phyloP scores from a whole-genome alignment of 2,888 invertebrate species.

The Baronia brevicornis region DNA sequence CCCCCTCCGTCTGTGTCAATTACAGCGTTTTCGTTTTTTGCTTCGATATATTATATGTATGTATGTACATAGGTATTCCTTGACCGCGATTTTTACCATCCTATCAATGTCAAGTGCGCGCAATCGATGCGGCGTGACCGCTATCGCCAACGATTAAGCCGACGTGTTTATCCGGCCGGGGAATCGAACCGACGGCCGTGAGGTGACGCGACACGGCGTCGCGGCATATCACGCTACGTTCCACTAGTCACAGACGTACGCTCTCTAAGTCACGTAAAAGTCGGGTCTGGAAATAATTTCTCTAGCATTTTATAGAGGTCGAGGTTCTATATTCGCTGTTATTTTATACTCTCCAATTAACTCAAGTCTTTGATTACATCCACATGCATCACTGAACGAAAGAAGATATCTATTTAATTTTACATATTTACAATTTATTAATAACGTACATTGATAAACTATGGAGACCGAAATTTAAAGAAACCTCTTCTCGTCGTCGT shows the following conservation, averaged over 20 bases:
- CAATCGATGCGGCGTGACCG: slow-evolving; percentile 17
- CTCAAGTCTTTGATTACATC: no score
- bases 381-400: no score
- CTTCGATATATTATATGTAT: no score
- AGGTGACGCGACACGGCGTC: slow-evolving; percentile 15
- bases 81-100: slow-evolving; percentile 11
- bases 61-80: slow-evolving; percentile 2
- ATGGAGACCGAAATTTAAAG: no score
- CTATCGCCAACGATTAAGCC: slow-evolving; percentile 28
- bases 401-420: no score
- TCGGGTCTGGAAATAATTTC: slow-evolving; percentile 1
- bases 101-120: slow-evolving; percentile 33
- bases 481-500: no score
- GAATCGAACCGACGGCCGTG: slow-evolving; percentile 31
- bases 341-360: no score
- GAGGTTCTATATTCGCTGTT: not conserved
- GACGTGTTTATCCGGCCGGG: slow-evolving; percentile 28
- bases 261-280: slow-evolving; percentile 4
- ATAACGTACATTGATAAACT: no score
- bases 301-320: not conserved
- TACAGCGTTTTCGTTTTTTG: no score
- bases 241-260: slow-evolving; percentile 2
- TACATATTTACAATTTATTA: no score
- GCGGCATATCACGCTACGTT: slow-evolving; percentile 8
- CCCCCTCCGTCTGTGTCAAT: no score